Percentiles rank a stretch among this genome's conserved stretches.
Evolutionary conservation across 2,113 vertebrate genomes (phyloP).

Genomic region (Myiagra hebetior): DNA sequence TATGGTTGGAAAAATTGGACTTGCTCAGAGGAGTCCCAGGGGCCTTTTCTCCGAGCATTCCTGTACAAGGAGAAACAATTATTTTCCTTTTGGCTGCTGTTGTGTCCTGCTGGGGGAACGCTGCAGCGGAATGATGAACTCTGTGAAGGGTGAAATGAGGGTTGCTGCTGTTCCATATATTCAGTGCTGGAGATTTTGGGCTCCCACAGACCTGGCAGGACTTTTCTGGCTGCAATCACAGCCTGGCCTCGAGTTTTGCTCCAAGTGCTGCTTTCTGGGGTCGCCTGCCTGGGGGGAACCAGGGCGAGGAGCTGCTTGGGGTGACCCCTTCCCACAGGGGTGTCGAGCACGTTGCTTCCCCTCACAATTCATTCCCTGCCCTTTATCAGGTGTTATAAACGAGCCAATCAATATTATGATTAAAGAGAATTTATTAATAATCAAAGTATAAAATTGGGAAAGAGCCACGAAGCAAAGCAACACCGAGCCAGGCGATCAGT

Average conservation of each 20-base stretch:
- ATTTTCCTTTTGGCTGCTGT: constrained; percentile 2
- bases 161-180: neutral
- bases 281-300: neutral
- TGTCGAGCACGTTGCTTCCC: fast-evolving
- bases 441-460: no score
- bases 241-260: neutral
- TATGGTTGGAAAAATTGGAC: neutral
- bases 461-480: no score
- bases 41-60: neutral
- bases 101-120: neutral
- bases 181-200: neutral
- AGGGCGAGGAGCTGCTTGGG: neutral
- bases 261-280: neutral
- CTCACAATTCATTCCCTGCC: neutral
- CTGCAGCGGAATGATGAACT: neutral
- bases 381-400: neutral
- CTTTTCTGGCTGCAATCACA: neutral
- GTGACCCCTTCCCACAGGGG: neutral
- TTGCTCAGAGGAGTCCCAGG: neutral
- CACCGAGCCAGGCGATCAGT: no score
- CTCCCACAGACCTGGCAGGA: neutral
- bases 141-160: neutral
- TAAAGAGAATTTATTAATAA: no score
- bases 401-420: no score
- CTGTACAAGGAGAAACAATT: constrained; percentile 12